Conservation (phyloP, 2,797 vertebrate genomes). For the Spinibarbus caldwelli region DNA sequence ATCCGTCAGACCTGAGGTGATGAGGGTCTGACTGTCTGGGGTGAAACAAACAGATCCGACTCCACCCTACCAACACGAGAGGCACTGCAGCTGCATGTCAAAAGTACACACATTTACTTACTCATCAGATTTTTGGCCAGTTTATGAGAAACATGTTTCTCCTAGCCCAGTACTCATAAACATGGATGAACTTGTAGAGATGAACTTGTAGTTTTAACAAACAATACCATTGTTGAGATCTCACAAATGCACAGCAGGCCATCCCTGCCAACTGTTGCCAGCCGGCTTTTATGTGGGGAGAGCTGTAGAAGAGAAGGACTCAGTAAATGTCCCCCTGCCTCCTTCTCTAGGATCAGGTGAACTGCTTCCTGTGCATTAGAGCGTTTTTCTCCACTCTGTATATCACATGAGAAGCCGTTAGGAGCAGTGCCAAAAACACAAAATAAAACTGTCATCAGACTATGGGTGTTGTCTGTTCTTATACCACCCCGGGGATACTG, state of each 20-base stretch:
- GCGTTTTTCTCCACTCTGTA: slow-evolving; percentile 25
- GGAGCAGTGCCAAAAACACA: neutral
- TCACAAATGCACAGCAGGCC: slow-evolving; percentile 59
- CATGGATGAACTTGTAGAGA: slow-evolving; percentile 7
- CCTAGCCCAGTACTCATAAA: slow-evolving; percentile 12
- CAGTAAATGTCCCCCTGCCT: slow-evolving; percentile 71
- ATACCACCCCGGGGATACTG: slow-evolving; percentile 78
- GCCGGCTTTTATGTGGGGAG: slow-evolving; percentile 77
- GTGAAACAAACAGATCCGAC: slow-evolving; percentile 77
- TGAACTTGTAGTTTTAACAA: neutral
- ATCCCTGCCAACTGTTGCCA: slow-evolving; percentile 75
- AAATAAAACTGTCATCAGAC: slow-evolving; percentile 26
- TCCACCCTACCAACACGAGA: slow-evolving; percentile 80
- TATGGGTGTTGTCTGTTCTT: neutral
- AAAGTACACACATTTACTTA: neutral
- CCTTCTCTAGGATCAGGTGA: slow-evolving; percentile 65
- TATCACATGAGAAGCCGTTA: slow-evolving; percentile 32
- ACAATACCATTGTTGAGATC: slow-evolving; percentile 57
- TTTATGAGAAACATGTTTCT: slow-evolving; percentile 7
- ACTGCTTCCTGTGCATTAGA: slow-evolving; percentile 19
- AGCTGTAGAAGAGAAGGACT: slow-evolving; percentile 74
- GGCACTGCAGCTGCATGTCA: slow-evolving; percentile 69
- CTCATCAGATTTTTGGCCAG: slow-evolving; percentile 15
- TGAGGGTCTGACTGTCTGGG: slow-evolving; percentile 74
- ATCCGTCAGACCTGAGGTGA: slow-evolving; percentile 75